phyloP scores from a whole-genome alignment of 2,113 vertebrate species.

The Conger conger region DNA sequence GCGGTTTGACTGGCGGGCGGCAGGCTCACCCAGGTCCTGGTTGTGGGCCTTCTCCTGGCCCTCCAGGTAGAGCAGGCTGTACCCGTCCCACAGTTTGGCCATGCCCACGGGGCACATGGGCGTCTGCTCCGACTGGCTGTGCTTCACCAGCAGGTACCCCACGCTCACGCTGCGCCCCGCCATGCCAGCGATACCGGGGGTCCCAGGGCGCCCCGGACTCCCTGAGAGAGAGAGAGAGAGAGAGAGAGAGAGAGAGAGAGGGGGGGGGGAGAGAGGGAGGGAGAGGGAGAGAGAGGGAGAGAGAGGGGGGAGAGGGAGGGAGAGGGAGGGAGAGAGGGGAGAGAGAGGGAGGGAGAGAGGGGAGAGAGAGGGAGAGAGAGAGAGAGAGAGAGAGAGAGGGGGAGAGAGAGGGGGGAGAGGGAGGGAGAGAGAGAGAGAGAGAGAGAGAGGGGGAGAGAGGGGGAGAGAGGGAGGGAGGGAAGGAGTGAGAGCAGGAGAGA shows the following conservation, averaged over 20 bases:
- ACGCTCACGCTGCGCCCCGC: slow-evolving; percentile 89
- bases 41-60: slow-evolving; percentile 98
- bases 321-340: slow-evolving; percentile 25
- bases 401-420: slow-evolving; percentile 52
- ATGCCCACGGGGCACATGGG: slow-evolving; percentile 95
- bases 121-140: slow-evolving; percentile 88
- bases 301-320: slow-evolving; percentile 47
- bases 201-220: slow-evolving; percentile 72
- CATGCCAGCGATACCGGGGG: slow-evolving; percentile 81
- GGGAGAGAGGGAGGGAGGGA: too few species aligned
- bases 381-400: slow-evolving; percentile 37
- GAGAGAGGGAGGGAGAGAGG: background rate
- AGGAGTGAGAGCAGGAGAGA: too few species aligned
- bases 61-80: slow-evolving; percentile 94
- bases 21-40: slow-evolving; percentile 87
- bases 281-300: slow-evolving; percentile 44
- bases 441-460: slow-evolving; percentile 13
- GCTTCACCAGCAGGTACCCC: slow-evolving; percentile 95
- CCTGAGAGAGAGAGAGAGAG: slow-evolving; percentile 60
- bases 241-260: background rate
- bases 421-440: slow-evolving; percentile 24
- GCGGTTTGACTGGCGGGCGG: too few species aligned
- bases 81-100: slow-evolving; percentile 91
- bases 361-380: slow-evolving; percentile 14
- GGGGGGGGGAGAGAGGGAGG: slow-evolving; percentile 18